Evolutionary conservation across 2,113 vertebrate genomes (phyloP).

Genomic region (Verasper variegatus): DNA sequence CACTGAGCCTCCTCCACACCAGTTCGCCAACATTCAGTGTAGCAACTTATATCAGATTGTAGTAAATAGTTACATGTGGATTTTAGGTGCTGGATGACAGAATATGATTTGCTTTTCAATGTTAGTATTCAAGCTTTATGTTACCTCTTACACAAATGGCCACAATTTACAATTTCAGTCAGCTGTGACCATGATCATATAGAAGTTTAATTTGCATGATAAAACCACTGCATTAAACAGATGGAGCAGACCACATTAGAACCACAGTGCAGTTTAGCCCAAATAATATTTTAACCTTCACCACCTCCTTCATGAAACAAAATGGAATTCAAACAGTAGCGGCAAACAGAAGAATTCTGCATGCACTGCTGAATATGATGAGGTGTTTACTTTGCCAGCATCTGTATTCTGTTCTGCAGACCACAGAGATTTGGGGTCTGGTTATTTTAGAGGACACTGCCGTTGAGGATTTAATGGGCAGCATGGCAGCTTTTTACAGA

Average conservation of each 20-base stretch:
- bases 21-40: too few relatives aligned
- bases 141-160: too few relatives aligned
- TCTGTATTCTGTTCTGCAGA: conserved; percentile 45
- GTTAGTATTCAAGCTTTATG: too few relatives aligned
- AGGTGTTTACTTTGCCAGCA: conserved; percentile 33
- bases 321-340: neutral
- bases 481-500: conserved; percentile 29
- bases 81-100: too few relatives aligned
- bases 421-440: conserved; percentile 40
- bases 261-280: neutral
- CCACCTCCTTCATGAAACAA: conserved; percentile 3
- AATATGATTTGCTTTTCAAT: too few relatives aligned
- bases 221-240: neutral
- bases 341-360: conserved; percentile 10
- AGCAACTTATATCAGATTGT: too few relatives aligned
- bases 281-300: neutral
- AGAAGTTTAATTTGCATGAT: neutral
- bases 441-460: conserved; percentile 50
- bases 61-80: too few relatives aligned
- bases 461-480: conserved; percentile 24
- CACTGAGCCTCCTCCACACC: too few relatives aligned
- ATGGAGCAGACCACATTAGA: neutral
- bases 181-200: neutral
- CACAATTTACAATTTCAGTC: too few relatives aligned
- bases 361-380: conserved; percentile 39